Conservation (phyloP, 2,797 vertebrate species). For the Molothrus ater region DNA sequence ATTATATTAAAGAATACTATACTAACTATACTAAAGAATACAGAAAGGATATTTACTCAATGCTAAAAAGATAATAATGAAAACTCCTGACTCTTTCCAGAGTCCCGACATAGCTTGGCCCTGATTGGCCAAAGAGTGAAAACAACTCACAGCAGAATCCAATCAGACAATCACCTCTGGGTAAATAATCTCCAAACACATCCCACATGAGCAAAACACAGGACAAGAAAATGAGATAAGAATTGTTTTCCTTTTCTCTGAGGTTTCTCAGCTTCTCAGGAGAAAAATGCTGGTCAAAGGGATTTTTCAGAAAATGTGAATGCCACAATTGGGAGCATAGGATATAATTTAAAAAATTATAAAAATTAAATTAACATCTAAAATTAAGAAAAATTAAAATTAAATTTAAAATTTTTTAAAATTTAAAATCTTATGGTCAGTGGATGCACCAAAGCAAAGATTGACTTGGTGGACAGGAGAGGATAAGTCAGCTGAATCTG, state of each 20-base stretch:
- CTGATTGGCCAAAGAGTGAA: neutral
- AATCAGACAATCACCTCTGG: neutral
- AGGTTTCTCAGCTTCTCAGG: neutral
- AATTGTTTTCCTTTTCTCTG: neutral
- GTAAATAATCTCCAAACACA: neutral
- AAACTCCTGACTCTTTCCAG: neutral
- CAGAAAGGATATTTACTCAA: neutral
- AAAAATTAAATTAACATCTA: too few relatives aligned
- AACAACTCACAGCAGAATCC: neutral
- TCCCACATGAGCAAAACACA: neutral
- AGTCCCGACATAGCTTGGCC: neutral
- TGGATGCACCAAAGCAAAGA: neutral
- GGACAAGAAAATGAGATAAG: neutral
- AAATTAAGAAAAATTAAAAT: too few relatives aligned
- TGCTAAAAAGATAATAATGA: neutral
- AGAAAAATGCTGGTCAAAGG: neutral
- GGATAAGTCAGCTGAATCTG: neutral
- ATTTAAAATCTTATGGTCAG: neutral
- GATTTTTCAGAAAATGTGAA: neutral
- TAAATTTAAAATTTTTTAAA: too few relatives aligned
- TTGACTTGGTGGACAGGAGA: neutral
- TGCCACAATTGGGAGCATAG: neutral
- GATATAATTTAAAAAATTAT: neutral
- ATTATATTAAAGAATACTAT: too few relatives aligned
- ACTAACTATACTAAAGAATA: neutral